phyloP scores from a whole-genome alignment of 2,888 invertebrate species.

The Clitarchus hookeri region DNA sequence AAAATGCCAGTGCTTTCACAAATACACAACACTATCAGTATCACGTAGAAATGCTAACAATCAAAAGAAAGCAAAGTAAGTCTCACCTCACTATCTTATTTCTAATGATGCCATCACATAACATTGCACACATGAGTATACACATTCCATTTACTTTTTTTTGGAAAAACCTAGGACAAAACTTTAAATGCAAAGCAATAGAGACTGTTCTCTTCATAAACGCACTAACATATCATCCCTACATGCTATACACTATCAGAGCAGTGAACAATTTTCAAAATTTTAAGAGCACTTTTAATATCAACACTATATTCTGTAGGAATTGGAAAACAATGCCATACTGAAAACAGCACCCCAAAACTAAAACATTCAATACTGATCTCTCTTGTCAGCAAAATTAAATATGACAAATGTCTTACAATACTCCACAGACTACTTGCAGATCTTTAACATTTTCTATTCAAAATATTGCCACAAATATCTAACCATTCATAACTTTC shows the following conservation, averaged over 20 bases:
- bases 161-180: neutral
- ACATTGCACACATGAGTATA: neutral
- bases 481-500: neutral
- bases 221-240: neutral
- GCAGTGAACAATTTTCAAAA: neutral
- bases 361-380: neutral
- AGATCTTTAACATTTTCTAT: neutral
- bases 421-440: neutral
- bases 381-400: neutral
- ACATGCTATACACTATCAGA: neutral
- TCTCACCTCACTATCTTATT: neutral
- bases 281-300: conserved; percentile 11
- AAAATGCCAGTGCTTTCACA: neutral
- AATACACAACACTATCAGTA: neutral
- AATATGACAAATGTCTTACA: neutral
- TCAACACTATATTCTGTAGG: neutral
- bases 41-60: neutral
- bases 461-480: neutral
- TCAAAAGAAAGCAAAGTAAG: neutral
- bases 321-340: neutral
- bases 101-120: neutral
- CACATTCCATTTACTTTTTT: neutral
- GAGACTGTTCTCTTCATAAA: neutral
- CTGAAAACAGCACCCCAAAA: neutral
- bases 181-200: neutral